phyloP scores from a whole-genome alignment of 2,888 invertebrate species.

The Cantharis nigra region DNA sequence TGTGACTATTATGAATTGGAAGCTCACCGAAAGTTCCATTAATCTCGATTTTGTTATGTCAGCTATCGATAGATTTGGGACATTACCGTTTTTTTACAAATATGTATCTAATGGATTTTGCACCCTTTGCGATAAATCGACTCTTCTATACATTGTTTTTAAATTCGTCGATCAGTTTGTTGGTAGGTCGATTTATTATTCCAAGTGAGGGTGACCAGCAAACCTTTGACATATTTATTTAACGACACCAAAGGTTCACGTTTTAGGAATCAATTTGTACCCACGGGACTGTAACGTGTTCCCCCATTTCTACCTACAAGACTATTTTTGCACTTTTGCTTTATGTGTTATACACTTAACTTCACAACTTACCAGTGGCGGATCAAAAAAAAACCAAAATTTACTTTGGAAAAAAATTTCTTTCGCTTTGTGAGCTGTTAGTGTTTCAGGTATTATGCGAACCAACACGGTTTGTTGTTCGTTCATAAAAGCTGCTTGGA shows the following conservation, averaged over 20 bases:
- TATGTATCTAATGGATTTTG: conserved; percentile 22
- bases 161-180: conserved; percentile 13
- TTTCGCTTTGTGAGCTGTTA: not conserved
- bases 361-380: conserved; percentile 20
- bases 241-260: conserved; percentile 35
- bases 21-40: conserved; percentile 10
- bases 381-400: not conserved
- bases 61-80: conserved; percentile 11
- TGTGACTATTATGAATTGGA: conserved; percentile 17
- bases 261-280: conserved; percentile 44
- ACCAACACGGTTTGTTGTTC: not conserved
- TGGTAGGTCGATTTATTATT: not conserved
- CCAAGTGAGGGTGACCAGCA: conserved; percentile 7
- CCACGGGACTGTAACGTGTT: conserved; percentile 39
- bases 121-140: conserved; percentile 1
- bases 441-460: not conserved
- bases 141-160: not conserved
- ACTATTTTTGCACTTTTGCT: conserved; percentile 23
- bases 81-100: conserved; percentile 8
- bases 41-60: conserved; percentile 26
- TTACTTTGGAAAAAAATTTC: not conserved
- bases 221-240: conserved; percentile 40
- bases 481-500: not conserved
- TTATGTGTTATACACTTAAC: conserved; percentile 21
- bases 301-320: conserved; percentile 29